Evolutionary conservation across 2,888 invertebrate genomes (phyloP), one percentile per base, ranked within the genome.

Genomic region (Pristionchus maxplancki): DNA sequence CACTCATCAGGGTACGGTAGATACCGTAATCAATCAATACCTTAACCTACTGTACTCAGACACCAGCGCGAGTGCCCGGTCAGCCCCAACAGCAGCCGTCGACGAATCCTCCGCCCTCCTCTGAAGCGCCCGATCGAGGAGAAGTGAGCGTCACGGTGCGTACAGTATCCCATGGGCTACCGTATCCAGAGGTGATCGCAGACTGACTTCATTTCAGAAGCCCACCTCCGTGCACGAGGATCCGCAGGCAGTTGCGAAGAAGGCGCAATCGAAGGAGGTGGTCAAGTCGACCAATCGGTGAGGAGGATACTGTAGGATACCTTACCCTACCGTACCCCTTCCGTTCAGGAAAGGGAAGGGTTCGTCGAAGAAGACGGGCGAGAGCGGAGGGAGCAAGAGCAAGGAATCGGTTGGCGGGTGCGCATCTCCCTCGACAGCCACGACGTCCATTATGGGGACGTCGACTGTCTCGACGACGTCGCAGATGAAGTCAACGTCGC

Each of bases 1-100:
- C 82, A 1, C 50, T 82, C 48, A 82, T 50, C 6, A 82, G 28
- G 82, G 82, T 82, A 74, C 74, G 31, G 64, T 67, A 67, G 28
- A 6, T 40, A 74, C 74, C 40, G 74, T 37, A 74, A 6, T 40
- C 40, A 6, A 6, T 40, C 8, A 15, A n/a, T n/a, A 31, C n/a
- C n/a, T n/a, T n/a, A n/a, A n/a, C n/a, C n/a, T n/a, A n/a, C n/a
- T n/a, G n/a, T n/a, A n/a, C n/a, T 4, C 74, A 74, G 40, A 74
- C 74, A 20, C 74, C 74, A 0, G 74, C 37, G 8, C 74, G 74
- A 11, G 74, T 74, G 40, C 67, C 67, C 17, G 34, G 34, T 15
- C 40, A 34, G 20, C 24, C 40, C 5, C 40, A 40, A 9, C 24
- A 13, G 24, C n/a, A 40, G 24, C 37, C 17, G 17, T 15, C 31